Evolutionary conservation across 2,113 vertebrate species (phyloP).

Genomic region (Otis tarda): DNA sequence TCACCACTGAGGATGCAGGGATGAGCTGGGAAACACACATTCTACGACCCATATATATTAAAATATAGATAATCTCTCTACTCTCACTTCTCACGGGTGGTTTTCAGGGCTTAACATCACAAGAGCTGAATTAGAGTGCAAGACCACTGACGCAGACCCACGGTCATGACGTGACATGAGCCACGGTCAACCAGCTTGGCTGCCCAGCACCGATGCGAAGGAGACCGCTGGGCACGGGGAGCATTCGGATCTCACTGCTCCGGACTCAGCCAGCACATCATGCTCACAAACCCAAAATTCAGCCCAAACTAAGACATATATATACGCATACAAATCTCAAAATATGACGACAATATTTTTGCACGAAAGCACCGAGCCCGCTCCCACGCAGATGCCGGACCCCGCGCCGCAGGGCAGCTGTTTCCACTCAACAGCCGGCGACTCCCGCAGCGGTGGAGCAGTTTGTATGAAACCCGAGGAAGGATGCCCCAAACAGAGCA

Average conservation of each 20-base stretch:
- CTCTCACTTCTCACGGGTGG: not conserved
- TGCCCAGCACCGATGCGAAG: too few relatives aligned
- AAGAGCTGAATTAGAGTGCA: not conserved
- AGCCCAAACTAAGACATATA: fast-evolving
- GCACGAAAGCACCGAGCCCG: fast-evolving
- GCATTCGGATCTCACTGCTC: not conserved
- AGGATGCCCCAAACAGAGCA: not conserved
- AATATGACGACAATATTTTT: fast-evolving
- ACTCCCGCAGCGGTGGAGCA: not conserved
- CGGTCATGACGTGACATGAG: fast-evolving
- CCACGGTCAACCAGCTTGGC: not conserved
- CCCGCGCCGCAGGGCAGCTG: not conserved
- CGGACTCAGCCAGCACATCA: fast-evolving
- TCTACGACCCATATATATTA: too few relatives aligned
- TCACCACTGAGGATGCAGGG: not conserved
- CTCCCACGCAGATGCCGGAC: not conserved
- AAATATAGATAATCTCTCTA: too few relatives aligned
- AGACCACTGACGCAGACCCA: not conserved
- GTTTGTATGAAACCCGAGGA: not conserved
- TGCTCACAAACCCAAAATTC: not conserved
- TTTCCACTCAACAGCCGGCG: not conserved
- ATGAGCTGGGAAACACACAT: fast-evolving
- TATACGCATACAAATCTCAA: not conserved
- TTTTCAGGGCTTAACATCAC: not conserved
- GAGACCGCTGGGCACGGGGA: not conserved